Evolutionary conservation across 2,797 vertebrate species (phyloP).

Genomic region (Bovichtus diacanthus): DNA sequence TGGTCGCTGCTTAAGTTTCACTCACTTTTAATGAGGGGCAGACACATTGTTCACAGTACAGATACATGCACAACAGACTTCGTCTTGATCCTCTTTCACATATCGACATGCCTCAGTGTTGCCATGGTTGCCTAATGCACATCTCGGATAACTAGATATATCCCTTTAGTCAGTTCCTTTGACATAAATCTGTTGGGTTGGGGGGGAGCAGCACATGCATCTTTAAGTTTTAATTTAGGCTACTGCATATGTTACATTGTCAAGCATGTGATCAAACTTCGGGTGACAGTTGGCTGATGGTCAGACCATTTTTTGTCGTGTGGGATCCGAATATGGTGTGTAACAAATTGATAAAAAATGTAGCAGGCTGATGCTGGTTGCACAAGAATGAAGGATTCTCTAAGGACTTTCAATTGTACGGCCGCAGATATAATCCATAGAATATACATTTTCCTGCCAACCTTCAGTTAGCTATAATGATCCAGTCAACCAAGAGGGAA

Average conservation of each 20-base stretch:
- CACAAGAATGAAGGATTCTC: neutral
- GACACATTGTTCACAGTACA: conserved; percentile 43
- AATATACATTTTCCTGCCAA: neutral
- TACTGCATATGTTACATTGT: neutral
- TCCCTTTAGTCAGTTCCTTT: neutral
- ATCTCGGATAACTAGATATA: conserved; percentile 5
- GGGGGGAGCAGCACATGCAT: neutral
- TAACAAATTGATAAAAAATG: neutral
- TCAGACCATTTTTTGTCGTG: neutral
- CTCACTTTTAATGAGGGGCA: conserved; percentile 62
- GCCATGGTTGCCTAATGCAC: conserved; percentile 27
- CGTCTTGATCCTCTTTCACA: conserved; percentile 45
- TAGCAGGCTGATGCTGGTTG: neutral
- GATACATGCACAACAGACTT: conserved; percentile 26
- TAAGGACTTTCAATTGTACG: neutral
- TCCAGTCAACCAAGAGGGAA: neutral
- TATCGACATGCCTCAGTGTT: conserved; percentile 12
- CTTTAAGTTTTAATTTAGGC: neutral
- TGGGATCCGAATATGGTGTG: neutral
- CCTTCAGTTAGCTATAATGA: neutral
- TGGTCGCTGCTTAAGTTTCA: conserved; percentile 40
- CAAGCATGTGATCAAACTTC: neutral
- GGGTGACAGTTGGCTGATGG: neutral
- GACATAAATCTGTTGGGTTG: neutral
- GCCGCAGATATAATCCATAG: neutral